A percentile compares a stretch with the other conserved stretches of the same genome.
phyloP scores from a whole-genome alignment of 1,140 invertebrate genomes.

The Brachionus angularis region DNA sequence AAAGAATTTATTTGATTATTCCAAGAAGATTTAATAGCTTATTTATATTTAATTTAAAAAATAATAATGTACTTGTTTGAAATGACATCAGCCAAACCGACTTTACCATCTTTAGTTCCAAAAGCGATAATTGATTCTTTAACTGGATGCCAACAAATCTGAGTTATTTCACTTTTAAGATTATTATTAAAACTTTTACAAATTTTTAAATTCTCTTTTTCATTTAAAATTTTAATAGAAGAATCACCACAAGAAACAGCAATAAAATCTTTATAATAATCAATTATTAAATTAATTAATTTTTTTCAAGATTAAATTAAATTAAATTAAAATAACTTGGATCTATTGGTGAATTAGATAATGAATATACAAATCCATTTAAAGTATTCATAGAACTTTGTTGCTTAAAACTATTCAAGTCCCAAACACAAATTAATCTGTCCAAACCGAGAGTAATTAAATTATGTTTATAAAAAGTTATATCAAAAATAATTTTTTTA shows the following conservation, averaged over 20 bases:
- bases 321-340: background rate
- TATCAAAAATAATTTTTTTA: constrained; percentile 32
- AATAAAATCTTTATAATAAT: constrained; percentile 30
- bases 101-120: constrained; percentile 40
- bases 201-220: background rate
- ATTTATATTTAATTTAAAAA: no score
- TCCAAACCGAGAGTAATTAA: constrained; percentile 20
- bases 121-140: constrained; percentile 40
- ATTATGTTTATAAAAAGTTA: background rate
- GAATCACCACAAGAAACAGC: constrained; percentile 15
- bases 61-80: no score
- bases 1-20: no score
- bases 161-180: constrained; percentile 34
- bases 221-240: constrained; percentile 5
- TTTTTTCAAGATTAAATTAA: background rate
- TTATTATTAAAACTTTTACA: background rate
- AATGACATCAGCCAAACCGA: constrained; percentile 18
- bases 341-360: constrained; percentile 21
- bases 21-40: no score
- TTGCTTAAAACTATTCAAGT: constrained; percentile 3
- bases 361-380: constrained; percentile 39
- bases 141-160: constrained; percentile 27
- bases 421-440: constrained; percentile 13
- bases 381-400: constrained; percentile 9
- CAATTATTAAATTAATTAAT: background rate